phyloP scores from a whole-genome alignment of 1,140 invertebrate species.

The Hylaeus volcanicus region DNA sequence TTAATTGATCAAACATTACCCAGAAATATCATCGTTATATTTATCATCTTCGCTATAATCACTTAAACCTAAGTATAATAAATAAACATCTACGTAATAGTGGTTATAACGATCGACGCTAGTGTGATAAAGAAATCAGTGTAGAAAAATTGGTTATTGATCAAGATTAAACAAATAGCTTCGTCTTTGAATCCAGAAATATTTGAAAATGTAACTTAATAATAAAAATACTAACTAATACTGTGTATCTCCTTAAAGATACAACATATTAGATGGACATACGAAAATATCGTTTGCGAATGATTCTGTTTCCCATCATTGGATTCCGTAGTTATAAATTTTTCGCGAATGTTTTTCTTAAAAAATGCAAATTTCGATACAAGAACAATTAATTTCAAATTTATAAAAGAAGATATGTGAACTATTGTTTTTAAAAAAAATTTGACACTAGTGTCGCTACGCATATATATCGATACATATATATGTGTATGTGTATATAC shows the following conservation, averaged over 20 bases:
- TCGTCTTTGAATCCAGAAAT: slow-evolving; percentile 17
- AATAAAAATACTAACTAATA: neutral
- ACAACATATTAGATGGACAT: neutral
- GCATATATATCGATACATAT: neutral
- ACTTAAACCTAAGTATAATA: slow-evolving; percentile 44
- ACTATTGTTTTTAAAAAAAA: neutral
- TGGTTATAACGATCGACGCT: slow-evolving; percentile 10
- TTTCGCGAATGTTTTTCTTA: neutral
- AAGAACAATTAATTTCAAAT: neutral
- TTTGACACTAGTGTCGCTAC: slow-evolving; percentile 15
- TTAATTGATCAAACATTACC: slow-evolving; percentile 71
- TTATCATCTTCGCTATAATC: neutral
- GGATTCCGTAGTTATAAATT: neutral
- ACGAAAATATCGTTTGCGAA: neutral
- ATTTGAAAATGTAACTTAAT: neutral
- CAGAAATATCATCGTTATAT: slow-evolving; percentile 13
- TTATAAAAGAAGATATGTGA: neutral
- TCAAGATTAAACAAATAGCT: neutral
- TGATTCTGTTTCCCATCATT: too few relatives aligned
- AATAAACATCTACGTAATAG: slow-evolving; percentile 33
- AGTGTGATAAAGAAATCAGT: neutral
- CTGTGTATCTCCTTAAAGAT: neutral
- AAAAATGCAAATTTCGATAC: neutral
- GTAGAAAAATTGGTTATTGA: too few relatives aligned
- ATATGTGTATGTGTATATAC: too few relatives aligned